Conservation (phyloP, 2,113 vertebrate genomes). For the Halichoeres trimaculatus region DNA sequence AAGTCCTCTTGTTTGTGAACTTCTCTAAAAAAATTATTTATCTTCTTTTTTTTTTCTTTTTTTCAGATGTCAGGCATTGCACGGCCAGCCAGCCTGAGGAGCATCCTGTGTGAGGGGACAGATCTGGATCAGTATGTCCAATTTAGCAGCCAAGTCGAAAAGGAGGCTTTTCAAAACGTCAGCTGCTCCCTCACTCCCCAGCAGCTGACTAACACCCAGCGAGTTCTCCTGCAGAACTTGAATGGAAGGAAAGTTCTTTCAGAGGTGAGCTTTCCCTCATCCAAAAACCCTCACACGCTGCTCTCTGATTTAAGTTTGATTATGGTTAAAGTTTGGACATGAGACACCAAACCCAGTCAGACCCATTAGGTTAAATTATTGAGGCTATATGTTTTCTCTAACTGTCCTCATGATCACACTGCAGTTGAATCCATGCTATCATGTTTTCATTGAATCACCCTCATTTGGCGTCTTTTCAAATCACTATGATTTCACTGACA, state of each 20-base stretch:
- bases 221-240: conserved; percentile 72
- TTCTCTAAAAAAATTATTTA: background rate
- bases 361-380: background rate
- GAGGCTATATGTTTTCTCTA: conserved; percentile 7
- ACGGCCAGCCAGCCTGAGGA: conserved; percentile 45
- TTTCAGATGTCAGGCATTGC: conserved; percentile 52
- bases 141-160: conserved; percentile 73
- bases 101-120: conserved; percentile 67
- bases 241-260: conserved; percentile 69
- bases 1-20: conserved; percentile 34
- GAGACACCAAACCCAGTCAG: background rate
- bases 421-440: background rate
- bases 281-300: background rate
- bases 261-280: conserved; percentile 53
- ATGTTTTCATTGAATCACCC: conserved; percentile 17
- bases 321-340: conserved; percentile 4
- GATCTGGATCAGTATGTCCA: conserved; percentile 71
- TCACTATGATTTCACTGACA: conserved; percentile 8
- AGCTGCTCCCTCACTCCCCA: conserved; percentile 77
- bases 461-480: conserved; percentile 11
- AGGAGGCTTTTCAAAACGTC: conserved; percentile 79
- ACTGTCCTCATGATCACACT: conserved; percentile 1
- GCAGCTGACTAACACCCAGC: conserved; percentile 74
- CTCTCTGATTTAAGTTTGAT: conserved; percentile 12
- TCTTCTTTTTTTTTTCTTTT: conserved; percentile 27